Base-by-base conservation (phyloP, 2,113 vertebrate species). In the Rynchops niger region DNA sequence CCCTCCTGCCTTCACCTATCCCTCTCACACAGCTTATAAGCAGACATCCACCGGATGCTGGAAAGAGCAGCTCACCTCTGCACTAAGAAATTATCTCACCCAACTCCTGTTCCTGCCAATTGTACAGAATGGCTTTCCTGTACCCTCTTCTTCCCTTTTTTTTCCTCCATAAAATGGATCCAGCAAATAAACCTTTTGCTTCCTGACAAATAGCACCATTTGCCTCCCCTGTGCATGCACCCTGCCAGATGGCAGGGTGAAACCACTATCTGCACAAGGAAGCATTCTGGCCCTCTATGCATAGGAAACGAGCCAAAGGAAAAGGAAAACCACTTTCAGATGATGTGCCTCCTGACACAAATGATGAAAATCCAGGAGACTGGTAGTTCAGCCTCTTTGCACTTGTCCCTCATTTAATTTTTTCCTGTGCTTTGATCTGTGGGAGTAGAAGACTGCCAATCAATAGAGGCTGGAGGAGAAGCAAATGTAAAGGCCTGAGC, bases 231-330 rank as follows among this genome's bases (percentile, higher is more conserved):
- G 85, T 69, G 80, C 65, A 34, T 36, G 42, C 89, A 88, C 69
- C 47, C 36, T 85, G 80, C 86, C 95, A 98, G 95, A 97, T 97
- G 97, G 96, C 58, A 56, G 67, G 18, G 96, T 63, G 79, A 91
- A 97, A 94, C 73, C 86, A n/a, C 77, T 86, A 69, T 40, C 70
- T 80, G 80, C 82, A 69, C 87, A 50, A 89, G 94, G 93, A 92
- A 95, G 67, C 1, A 0, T 85, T 87, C 82, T 85, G 93, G 92
- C 76, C 86, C 79, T 86, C 65, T 85, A 5, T 61, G 82, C 23
- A 19, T 1, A 10, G 63, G 84, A 86, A 93, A 72, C 6, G 30
- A 93, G 89, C 66, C 88, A 94, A 95, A 86, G 67, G 58, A 91
- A 94, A 82, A 86, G 58, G 59, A 80, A 92, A 93, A 92, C 72